Conservation (phyloP, 2,113 vertebrate genomes). For the Lamprotornis superbus region DNA sequence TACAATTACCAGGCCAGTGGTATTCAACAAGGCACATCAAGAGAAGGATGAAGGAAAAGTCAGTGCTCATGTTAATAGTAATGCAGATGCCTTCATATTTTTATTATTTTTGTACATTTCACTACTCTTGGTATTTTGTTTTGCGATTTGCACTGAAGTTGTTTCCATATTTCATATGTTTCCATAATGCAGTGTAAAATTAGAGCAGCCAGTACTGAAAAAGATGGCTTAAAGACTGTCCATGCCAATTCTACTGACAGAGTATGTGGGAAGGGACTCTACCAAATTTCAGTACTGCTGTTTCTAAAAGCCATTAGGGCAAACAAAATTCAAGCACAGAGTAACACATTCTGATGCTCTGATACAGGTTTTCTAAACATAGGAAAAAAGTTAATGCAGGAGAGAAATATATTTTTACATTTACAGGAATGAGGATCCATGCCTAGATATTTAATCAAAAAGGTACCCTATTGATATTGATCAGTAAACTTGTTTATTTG, state of each 20-base stretch:
- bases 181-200: background rate
- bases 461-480: background rate
- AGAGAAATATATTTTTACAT: background rate
- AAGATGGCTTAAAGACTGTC: background rate
- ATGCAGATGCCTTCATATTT: background rate
- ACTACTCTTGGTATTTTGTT: background rate
- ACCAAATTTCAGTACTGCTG: background rate
- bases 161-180: conserved; percentile 12
- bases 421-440: background rate
- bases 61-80: background rate
- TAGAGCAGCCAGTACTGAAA: background rate
- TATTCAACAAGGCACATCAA: background rate
- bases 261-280: background rate
- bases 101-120: background rate
- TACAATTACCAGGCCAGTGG: background rate
- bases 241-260: background rate
- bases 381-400: background rate
- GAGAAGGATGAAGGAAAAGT: background rate
- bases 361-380: background rate
- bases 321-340: background rate
- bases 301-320: background rate
- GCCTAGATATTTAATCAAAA: background rate
- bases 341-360: background rate
- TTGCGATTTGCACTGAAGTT: background rate
- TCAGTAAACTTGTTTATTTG: background rate